These are phyloP conservation scores for Tragopan temminckii DNA, from an alignment of 2,797 vertebrate species.

Conservation along the genomic window DNA sequence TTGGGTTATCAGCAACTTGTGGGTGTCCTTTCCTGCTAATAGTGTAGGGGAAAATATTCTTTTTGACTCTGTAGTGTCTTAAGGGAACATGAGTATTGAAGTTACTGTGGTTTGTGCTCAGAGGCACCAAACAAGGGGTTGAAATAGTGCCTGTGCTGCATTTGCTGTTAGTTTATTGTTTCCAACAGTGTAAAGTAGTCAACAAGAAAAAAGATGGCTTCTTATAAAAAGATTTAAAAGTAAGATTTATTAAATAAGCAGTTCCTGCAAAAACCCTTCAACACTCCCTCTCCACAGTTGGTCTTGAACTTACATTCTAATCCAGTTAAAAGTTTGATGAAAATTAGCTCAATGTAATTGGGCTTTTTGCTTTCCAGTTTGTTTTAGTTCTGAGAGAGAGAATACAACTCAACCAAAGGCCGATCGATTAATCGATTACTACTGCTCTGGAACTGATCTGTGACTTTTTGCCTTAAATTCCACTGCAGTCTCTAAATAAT, in stretches of 20 bases:
- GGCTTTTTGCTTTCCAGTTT: not conserved
- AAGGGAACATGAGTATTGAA: not conserved
- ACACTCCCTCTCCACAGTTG: not conserved
- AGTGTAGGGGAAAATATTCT: fast-evolving
- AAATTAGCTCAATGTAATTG: not conserved
- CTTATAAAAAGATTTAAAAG: not conserved
- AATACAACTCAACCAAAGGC: not conserved
- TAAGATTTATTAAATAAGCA: not conserved
- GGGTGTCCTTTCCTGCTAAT: not conserved
- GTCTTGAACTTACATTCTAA: not conserved
- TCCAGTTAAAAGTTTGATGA: not conserved
- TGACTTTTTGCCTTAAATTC: not conserved
- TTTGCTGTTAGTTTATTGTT: not conserved
- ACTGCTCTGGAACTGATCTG: not conserved
- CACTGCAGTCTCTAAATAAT: not conserved
- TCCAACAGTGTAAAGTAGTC: not conserved
- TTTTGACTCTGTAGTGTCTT: not conserved
- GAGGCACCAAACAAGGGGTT: not conserved
- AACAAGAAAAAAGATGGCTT: not conserved
- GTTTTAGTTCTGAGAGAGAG: not conserved
- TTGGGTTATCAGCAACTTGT: not conserved
- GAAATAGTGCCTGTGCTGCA: not conserved
- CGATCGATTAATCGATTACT: not conserved
- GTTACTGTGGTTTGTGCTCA: not conserved
- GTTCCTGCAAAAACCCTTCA: not conserved